Evolutionary conservation across 37 sponge, comb jelly and placozoan genomes (phyloP).

Genomic region (Axinella damicornis): DNA sequence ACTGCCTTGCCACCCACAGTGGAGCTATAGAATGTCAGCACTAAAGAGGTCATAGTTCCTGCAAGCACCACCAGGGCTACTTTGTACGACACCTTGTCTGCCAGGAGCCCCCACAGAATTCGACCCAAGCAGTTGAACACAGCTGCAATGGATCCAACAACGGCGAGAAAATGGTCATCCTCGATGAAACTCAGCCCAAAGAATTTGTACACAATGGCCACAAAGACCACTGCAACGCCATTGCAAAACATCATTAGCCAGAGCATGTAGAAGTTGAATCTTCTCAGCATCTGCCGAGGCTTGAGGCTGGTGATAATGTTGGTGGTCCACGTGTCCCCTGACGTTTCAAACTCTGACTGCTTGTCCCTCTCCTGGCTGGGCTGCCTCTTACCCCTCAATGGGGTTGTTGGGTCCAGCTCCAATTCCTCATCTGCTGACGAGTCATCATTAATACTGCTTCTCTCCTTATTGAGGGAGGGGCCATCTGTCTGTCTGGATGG

Average conservation of each 20-base stretch:
- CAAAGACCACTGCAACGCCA: slow-evolving; percentile 55
- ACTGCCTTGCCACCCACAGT: slow-evolving; percentile 19
- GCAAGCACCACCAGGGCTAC: slow-evolving; percentile 55
- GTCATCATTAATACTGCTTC: no score
- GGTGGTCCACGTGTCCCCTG: not conserved
- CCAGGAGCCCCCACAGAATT: slow-evolving; percentile 76
- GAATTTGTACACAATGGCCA: slow-evolving; percentile 71
- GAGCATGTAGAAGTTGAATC: slow-evolving; percentile 76
- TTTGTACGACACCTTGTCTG: slow-evolving; percentile 73
- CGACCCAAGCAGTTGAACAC: slow-evolving; percentile 78
- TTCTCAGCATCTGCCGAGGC: slow-evolving; percentile 73
- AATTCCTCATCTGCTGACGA: no score
- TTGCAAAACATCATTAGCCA: slow-evolving; percentile 80
- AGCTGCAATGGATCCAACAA: slow-evolving; percentile 52
- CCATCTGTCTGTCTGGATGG: no score
- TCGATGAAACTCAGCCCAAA: slow-evolving; percentile 52
- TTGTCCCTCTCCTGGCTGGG: no score
- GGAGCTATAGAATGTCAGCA: slow-evolving; percentile 50
- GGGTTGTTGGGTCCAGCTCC: no score
- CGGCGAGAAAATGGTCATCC: slow-evolving; percentile 78
- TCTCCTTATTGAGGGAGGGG: no score
- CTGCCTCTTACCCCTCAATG: no score
- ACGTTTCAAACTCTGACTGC: not conserved
- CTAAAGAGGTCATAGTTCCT: slow-evolving; percentile 37
- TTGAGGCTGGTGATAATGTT: slow-evolving; percentile 44